phyloP scores from a whole-genome alignment of 1,140 invertebrate genomes.

The Hyphantria cunea region DNA sequence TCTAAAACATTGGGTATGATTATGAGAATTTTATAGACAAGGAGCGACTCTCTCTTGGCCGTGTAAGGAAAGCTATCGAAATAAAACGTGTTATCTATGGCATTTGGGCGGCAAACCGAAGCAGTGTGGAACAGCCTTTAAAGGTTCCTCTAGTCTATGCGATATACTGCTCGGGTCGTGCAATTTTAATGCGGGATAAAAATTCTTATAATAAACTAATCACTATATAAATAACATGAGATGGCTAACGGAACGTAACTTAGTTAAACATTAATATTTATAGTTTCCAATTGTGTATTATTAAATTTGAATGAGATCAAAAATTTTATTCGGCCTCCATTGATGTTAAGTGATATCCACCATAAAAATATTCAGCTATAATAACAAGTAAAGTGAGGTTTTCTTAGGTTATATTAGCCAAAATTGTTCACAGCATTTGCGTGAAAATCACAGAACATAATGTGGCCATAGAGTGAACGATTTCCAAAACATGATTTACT shows the following conservation, averaged over 20 bases:
- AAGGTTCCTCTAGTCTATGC: neutral
- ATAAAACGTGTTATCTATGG: neutral
- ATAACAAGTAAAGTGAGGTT: constrained; percentile 7
- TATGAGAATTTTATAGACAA: constrained; percentile 31
- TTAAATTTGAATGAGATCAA: constrained; percentile 1
- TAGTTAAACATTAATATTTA: neutral
- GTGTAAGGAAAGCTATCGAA: constrained; percentile 20
- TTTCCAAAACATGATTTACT: constrained; percentile 5
- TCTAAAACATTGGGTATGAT: constrained; percentile 33
- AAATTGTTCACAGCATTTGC: neutral
- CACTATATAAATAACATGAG: constrained; percentile 19
- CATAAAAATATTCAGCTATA: constrained; percentile 4
- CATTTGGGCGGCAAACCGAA: neutral
- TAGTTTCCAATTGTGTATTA: constrained; percentile 10
- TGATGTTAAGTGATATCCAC: constrained; percentile 9
- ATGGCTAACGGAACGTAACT: constrained; percentile 14
- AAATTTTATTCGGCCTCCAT: constrained; percentile 2
- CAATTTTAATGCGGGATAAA: constrained; percentile 6
- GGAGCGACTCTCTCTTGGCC: constrained; percentile 15
- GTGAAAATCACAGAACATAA: constrained; percentile 11
- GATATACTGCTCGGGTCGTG: constrained; percentile 13
- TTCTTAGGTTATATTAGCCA: neutral
- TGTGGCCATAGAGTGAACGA: constrained; percentile 6
- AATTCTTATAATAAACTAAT: constrained; percentile 21
- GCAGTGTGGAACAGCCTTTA: neutral